Base-by-base conservation (phyloP, 2,888 invertebrate species). In the Phorcus lineatus region DNA sequence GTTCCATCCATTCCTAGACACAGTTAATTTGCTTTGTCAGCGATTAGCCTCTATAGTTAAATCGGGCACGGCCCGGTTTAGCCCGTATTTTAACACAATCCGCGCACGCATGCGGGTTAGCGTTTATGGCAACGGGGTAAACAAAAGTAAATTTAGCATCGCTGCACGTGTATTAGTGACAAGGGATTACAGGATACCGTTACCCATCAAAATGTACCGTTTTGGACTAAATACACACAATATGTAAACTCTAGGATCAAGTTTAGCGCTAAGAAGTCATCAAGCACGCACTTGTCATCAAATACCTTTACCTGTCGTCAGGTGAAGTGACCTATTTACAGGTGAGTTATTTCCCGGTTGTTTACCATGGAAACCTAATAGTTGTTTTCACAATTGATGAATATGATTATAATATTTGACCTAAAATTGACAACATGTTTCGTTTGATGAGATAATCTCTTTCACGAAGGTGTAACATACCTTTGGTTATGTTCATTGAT, bases 81-180 rank as follows among this genome's bases (percentile, higher is more conserved):
- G 22, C n/a, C 74, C 52, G 74, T 31, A 24, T 40, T 24, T 53
- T 74, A 74, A 24, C 24, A 16, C 55, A 36, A 77, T 36, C 57
- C 31, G 54, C 36, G 57, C 55, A 57, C 77, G 57, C 57, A 57
- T 57, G 77, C 77, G 57, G 57, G n/a, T 28, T 55, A 77, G 47
- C 36, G 54, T 55, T 77, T 77, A 57, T 77, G 77, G 77, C 77
- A 77, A 77, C 77, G 55, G 55, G 17, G 19, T 36, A 77, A 77
- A 77, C 77, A 77, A 77, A 28, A 28, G 62, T 62, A 62, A 62
- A 62, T 62, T 62, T 62, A 62, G 62, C 47, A 62, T 28, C 28
- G 24, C 62, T 62, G 62, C 62, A 62, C 62, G 62, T 62, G 62
- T 28, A 11, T 24, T 16, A 62, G 28, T 24, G 62, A 24, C 1